These are phyloP conservation scores for Zaprionus gabonicus DNA, from an alignment of 1,140 invertebrate genomes.

Conservation along the genomic window DNA sequence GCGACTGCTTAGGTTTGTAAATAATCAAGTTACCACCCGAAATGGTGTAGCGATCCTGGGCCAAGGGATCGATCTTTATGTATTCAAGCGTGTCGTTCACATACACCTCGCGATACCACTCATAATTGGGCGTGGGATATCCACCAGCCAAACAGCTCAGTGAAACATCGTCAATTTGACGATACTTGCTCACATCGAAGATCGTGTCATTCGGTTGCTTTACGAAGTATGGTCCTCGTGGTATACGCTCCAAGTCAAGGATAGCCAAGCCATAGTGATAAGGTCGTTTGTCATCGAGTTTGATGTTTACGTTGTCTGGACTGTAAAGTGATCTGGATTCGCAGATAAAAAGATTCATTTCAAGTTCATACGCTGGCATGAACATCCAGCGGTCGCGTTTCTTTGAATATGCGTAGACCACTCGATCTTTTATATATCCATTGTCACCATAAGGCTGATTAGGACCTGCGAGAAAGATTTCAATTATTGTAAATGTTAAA, in stretches of 20 bases:
- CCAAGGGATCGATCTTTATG: slow-evolving; percentile 91
- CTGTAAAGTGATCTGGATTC: slow-evolving; percentile 91
- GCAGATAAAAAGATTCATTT: slow-evolving; percentile 94
- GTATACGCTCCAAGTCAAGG: slow-evolving; percentile 91
- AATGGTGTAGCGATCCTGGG: slow-evolving; percentile 91
- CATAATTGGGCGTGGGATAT: slow-evolving; percentile 95
- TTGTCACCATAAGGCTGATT: slow-evolving; percentile 74
- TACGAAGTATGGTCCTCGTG: slow-evolving; percentile 94
- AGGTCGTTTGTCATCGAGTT: slow-evolving; percentile 90
- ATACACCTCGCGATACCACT: slow-evolving; percentile 96
- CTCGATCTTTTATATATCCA: slow-evolving; percentile 84
- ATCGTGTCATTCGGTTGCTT: slow-evolving; percentile 92
- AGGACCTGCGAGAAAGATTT: slow-evolving; percentile 38
- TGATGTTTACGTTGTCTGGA: slow-evolving; percentile 85
- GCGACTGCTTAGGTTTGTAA: slow-evolving; percentile 91
- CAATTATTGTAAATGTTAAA: not conserved
- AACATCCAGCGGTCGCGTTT: slow-evolving; percentile 92
- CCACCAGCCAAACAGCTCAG: slow-evolving; percentile 94
- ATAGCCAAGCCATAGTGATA: slow-evolving; percentile 93
- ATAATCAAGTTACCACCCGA: slow-evolving; percentile 97
- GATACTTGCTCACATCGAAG: slow-evolving; percentile 92
- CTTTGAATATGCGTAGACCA: slow-evolving; percentile 89
- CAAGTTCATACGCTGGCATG: slow-evolving; percentile 90
- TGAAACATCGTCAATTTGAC: slow-evolving; percentile 89
- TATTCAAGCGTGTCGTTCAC: slow-evolving; percentile 90